phyloP scores from a whole-genome alignment of 1,140 invertebrate genomes.

The Parasteatoda tepidariorum region DNA sequence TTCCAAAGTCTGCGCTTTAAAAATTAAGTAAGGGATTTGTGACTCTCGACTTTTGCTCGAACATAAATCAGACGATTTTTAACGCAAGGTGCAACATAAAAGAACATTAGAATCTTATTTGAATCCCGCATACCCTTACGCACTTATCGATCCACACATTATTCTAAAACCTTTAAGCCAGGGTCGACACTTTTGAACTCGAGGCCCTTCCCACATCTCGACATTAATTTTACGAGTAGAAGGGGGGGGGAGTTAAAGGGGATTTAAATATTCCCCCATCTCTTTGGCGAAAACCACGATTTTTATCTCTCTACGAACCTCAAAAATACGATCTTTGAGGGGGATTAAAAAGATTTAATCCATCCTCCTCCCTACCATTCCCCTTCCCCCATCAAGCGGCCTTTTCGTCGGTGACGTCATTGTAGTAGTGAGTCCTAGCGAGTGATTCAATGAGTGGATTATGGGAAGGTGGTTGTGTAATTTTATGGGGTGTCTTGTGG shows the following conservation, averaged over 20 bases:
- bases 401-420: slow-evolving; percentile 50
- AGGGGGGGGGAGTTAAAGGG: not conserved
- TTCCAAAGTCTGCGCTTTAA: too few species aligned
- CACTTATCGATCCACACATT: slow-evolving; percentile 16
- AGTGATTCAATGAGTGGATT: slow-evolving; percentile 60
- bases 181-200: slow-evolving; percentile 56
- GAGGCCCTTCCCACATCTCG: slow-evolving; percentile 1
- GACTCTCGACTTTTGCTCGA: not conserved
- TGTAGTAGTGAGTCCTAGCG: slow-evolving; percentile 4
- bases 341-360: slow-evolving; percentile 41
- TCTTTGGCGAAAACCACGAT: slow-evolving; percentile 7
- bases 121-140: not conserved
- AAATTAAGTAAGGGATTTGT: not conserved
- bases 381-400: not conserved
- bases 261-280: not conserved
- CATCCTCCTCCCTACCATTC: slow-evolving; percentile 9
- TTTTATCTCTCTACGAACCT: slow-evolving; percentile 29
- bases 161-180: slow-evolving; percentile 19
- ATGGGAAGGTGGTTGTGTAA: slow-evolving; percentile 29
- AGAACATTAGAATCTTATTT: too few species aligned
- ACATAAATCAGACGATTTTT: not conserved
- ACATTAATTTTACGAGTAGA: slow-evolving; percentile 40
- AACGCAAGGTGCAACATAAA: too few species aligned
- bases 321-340: slow-evolving; percentile 52
- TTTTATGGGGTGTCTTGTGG: slow-evolving; percentile 54